These are phyloP conservation scores for Syngnathus rostellatus DNA, from an alignment of 2,797 vertebrate genomes.

Conservation along the genomic window DNA sequence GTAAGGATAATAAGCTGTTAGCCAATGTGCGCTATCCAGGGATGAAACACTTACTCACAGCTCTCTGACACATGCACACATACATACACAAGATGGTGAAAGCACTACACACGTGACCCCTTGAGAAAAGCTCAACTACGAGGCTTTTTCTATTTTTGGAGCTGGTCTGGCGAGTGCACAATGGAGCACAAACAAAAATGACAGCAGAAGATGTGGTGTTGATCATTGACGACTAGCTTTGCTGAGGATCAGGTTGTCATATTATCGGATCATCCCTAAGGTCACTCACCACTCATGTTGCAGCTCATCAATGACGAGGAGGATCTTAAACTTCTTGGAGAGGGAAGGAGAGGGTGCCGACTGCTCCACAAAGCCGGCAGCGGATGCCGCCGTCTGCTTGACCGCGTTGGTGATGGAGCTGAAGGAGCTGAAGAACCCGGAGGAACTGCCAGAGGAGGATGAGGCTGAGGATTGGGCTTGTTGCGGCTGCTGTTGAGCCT, in stretches of 20 bases:
- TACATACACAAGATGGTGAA: neutral
- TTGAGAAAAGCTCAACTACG: neutral
- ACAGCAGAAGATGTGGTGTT: neutral
- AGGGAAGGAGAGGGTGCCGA: slow-evolving; percentile 64
- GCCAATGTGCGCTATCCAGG: slow-evolving; percentile 23
- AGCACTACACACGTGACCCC: neutral
- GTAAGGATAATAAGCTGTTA: slow-evolving; percentile 23
- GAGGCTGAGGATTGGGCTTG: slow-evolving; percentile 36
- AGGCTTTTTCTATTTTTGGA: slow-evolving; percentile 4
- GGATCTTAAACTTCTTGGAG: slow-evolving; percentile 85
- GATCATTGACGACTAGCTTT: neutral
- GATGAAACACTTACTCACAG: slow-evolving; percentile 22
- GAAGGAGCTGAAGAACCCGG: slow-evolving; percentile 95
- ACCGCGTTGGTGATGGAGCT: slow-evolving; percentile 93
- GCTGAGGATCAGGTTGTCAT: neutral
- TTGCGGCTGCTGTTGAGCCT: slow-evolving; percentile 29
- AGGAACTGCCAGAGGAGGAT: slow-evolving; percentile 68
- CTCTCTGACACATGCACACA: slow-evolving; percentile 7
- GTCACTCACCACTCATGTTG: slow-evolving; percentile 89
- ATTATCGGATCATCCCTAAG: neutral
- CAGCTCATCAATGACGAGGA: slow-evolving; percentile 88
- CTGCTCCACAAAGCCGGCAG: slow-evolving; percentile 83
- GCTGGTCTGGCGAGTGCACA: neutral
- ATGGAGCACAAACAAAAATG: neutral
- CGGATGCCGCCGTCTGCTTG: slow-evolving; percentile 91